Percentiles rank a stretch among this genome's conserved stretches.
Evolutionary conservation across 2,113 vertebrate species (phyloP).

Genomic region (Sinosuthora webbiana): DNA sequence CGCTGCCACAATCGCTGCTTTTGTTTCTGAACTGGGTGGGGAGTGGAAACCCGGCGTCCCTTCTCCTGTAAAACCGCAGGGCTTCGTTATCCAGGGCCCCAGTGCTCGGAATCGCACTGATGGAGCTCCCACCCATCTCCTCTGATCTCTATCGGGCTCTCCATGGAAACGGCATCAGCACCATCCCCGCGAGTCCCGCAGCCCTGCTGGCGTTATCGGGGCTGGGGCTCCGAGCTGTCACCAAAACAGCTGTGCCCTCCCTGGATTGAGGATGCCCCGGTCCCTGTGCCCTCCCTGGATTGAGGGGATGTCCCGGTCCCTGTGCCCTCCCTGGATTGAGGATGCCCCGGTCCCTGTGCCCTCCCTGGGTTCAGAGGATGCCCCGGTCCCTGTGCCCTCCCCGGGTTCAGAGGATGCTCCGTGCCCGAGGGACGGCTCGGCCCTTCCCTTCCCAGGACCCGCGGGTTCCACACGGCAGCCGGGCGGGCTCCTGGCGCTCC

Average conservation of each 20-base stretch:
- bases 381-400: too few species aligned
- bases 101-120: accelerated
- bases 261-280: accelerated
- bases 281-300: background rate
- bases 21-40: background rate
- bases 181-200: background rate
- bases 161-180: background rate
- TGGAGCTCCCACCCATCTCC: background rate
- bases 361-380: accelerated
- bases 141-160: background rate
- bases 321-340: too few species aligned
- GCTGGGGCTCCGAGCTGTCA: background rate
- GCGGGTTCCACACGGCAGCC: accelerated
- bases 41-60: background rate
- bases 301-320: too few species aligned
- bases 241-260: too few species aligned
- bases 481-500: background rate
- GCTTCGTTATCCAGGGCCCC: background rate
- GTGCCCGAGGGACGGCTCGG: accelerated
- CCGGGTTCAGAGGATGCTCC: background rate
- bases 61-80: background rate
- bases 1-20: background rate
- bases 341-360: background rate
- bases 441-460: background rate
- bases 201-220: accelerated